A percentile compares a stretch with the other conserved stretches of the same genome.
These are phyloP conservation scores for Folsomia manolachei DNA, from an alignment of 2,888 invertebrate genomes.

Conservation along the genomic window DNA sequence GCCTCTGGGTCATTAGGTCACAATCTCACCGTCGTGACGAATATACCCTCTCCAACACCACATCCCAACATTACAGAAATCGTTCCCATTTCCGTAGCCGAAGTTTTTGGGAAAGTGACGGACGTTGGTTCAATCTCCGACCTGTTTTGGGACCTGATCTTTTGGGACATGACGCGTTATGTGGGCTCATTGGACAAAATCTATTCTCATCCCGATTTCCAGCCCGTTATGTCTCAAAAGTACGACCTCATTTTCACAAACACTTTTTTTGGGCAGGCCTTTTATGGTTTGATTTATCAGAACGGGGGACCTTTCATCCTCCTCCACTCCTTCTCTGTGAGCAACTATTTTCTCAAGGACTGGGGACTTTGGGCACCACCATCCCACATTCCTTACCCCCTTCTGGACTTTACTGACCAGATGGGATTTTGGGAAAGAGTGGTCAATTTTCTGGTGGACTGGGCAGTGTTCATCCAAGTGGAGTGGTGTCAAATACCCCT, in stretches of 20 bases:
- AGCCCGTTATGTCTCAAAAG: not conserved
- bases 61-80: not conserved
- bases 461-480: not conserved
- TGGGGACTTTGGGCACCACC: conserved; percentile 22
- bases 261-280: conserved; percentile 19
- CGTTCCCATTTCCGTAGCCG: not conserved
- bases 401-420: conserved; percentile 4
- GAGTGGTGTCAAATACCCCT: not conserved
- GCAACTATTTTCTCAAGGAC: conserved; percentile 21
- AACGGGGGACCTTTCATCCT: conserved; percentile 26
- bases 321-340: conserved; percentile 22
- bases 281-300: conserved; percentile 26
- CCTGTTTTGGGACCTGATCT: conserved; percentile 20
- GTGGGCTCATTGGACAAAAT: not conserved
- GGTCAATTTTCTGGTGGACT: conserved; percentile 21
- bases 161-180: not conserved
- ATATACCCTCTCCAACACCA: not conserved
- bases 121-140: not conserved
- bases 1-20: not conserved
- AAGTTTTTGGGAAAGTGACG: not conserved
- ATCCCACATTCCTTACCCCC: conserved; percentile 24
- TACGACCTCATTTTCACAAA: conserved; percentile 27
- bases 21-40: not conserved
- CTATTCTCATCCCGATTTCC: not conserved
- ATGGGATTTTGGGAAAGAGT: conserved; percentile 28